Percentiles rank a stretch among this genome's conserved stretches.
These are phyloP conservation scores for Escarpia spicata DNA, from an alignment of 2,888 invertebrate species.

Conservation along the genomic window DNA sequence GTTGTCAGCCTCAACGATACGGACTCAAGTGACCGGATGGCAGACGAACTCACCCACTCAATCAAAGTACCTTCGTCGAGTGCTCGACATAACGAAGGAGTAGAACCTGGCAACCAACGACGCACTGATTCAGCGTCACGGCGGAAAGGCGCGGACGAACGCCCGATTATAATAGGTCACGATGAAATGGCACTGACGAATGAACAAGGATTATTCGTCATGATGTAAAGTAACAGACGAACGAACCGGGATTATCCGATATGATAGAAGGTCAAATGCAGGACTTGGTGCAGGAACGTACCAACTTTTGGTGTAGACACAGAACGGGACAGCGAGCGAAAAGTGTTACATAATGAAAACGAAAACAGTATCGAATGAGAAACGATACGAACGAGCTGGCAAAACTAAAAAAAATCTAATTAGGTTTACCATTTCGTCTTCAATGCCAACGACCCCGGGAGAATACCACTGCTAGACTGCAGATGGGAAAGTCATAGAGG, in stretches of 20 bases:
- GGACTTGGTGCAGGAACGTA: not conserved
- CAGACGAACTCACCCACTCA: not conserved
- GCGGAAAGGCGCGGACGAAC: not conserved
- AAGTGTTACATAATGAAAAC: no score
- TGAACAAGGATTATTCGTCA: no score
- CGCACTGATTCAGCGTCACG: not conserved
- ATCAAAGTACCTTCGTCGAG: not conserved
- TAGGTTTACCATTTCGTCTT: no score
- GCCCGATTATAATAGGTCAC: not conserved
- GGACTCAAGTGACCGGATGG: not conserved
- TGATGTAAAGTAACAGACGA: no score
- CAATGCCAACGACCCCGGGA: no score
- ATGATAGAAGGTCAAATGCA: not conserved
- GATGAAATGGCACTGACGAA: not conserved
- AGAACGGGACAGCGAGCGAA: not conserved
- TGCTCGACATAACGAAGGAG: not conserved
- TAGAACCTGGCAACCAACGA: no score
- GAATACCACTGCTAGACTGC: no score
- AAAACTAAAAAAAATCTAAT: no score
- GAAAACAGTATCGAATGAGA: no score
- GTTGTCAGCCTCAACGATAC: not conserved
- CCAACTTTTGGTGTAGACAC: not conserved
- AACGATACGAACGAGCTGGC: no score
- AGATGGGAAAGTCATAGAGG: no score
- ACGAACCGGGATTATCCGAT: not conserved